Percentiles rank a stretch among this genome's conserved stretches.
Evolutionary conservation across 2,797 vertebrate species (phyloP).

Genomic region (Nothura maculosa): DNA sequence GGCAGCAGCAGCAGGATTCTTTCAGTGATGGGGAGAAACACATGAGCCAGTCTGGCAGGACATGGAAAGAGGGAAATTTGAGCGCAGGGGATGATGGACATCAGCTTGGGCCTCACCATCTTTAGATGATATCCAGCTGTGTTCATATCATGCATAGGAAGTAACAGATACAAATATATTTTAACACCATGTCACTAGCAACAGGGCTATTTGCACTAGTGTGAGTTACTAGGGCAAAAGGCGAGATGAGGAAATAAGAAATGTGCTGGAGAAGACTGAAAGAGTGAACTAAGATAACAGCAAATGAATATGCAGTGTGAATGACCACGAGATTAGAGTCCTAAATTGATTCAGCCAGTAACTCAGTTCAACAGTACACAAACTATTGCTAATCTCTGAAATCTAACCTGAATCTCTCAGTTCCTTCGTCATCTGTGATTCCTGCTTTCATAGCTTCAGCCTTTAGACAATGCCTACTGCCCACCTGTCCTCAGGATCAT

Average conservation of each 20-base stretch:
- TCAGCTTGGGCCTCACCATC: neutral
- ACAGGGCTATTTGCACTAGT: neutral
- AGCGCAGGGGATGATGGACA: neutral
- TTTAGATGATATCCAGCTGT: neutral
- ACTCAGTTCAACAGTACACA: neutral
- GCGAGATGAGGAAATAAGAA: neutral
- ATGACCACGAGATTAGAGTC: neutral
- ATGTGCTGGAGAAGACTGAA: neutral
- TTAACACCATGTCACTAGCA: neutral
- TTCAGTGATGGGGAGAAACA: neutral
- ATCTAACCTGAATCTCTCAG: neutral
- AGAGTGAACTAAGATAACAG: rapidly evolving
- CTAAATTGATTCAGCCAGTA: neutral
- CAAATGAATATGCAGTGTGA: neutral
- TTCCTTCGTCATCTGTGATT: neutral
- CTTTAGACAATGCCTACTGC: rapidly evolving
- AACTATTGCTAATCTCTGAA: neutral
- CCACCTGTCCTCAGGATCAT: neutral
- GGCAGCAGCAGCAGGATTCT: neutral
- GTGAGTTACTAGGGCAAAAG: neutral
- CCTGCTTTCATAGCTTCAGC: neutral
- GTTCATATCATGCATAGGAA: neutral
- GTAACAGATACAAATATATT: neutral
- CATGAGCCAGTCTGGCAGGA: neutral
- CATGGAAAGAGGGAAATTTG: neutral